phyloP scores from a whole-genome alignment of 2,113 vertebrate genomes.

The Caracal caracal region DNA sequence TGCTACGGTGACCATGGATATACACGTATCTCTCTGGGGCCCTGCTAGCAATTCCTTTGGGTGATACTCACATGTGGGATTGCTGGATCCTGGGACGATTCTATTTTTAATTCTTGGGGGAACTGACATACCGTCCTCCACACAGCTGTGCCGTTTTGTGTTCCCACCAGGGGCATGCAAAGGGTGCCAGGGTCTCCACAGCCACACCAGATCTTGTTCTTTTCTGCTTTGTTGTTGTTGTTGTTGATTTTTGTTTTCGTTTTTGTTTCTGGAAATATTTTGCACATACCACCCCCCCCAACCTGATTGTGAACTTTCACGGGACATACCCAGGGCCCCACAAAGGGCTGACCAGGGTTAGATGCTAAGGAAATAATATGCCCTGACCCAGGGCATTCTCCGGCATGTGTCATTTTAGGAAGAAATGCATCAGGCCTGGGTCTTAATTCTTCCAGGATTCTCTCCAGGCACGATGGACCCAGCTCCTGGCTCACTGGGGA shows the following conservation, averaged over 20 bases:
- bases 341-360: neutral
- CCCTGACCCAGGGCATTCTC: neutral
- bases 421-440: neutral
- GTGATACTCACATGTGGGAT: neutral
- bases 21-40: neutral
- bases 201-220: neutral
- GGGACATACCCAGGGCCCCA: fast-evolving
- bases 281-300: too few species aligned
- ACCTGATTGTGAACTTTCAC: neutral
- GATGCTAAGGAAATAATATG: neutral
- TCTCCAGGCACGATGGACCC: neutral
- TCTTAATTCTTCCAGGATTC: neutral
- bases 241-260: too few species aligned
- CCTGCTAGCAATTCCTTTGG: neutral
- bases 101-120: neutral
- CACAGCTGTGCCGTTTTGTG: fast-evolving
- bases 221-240: neutral
- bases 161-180: fast-evolving
- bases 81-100: neutral
- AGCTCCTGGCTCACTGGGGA: too few species aligned
- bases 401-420: neutral
- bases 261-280: neutral
- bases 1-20: neutral
- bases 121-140: neutral
- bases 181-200: neutral